phyloP scores from a whole-genome alignment of 2,113 vertebrate species.

The Sebastes schlegelii region DNA sequence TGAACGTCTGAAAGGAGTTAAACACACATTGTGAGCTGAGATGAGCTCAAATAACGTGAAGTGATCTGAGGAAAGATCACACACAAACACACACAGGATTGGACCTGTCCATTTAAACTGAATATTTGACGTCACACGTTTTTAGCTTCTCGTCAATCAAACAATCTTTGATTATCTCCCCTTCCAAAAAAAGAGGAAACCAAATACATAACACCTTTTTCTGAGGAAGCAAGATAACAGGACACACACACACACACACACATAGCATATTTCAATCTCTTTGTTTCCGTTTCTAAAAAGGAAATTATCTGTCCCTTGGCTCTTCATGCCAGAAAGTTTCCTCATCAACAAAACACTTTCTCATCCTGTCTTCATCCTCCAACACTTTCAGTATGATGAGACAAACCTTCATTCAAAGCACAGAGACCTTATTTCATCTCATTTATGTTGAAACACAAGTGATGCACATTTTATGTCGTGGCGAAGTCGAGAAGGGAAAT shows the following conservation, averaged over 20 bases:
- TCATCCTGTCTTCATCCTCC: neutral
- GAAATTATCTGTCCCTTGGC: constrained; percentile 5
- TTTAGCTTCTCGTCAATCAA: neutral
- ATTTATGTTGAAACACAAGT: neutral
- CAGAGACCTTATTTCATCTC: constrained; percentile 18
- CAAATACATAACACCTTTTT: constrained; percentile 14
- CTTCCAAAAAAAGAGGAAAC: neutral
- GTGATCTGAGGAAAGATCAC: neutral
- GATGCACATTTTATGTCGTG: neutral
- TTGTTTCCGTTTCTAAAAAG: neutral
- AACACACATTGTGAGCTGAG: neutral
- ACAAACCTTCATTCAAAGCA: neutral
- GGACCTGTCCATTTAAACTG: neutral
- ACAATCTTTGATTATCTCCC: neutral
- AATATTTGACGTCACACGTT: neutral
- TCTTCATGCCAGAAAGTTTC: constrained; percentile 3
- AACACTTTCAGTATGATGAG: constrained; percentile 6
- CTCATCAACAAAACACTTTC: constrained; percentile 1
- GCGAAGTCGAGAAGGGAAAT: neutral
- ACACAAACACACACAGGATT: neutral
- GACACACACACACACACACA: neutral
- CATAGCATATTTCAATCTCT: neutral
- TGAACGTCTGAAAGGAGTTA: neutral
- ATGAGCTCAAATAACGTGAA: neutral
- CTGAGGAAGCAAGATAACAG: constrained; percentile 43